Conservation (phyloP, 2,113 vertebrate genomes). For the Barbus barbus region DNA sequence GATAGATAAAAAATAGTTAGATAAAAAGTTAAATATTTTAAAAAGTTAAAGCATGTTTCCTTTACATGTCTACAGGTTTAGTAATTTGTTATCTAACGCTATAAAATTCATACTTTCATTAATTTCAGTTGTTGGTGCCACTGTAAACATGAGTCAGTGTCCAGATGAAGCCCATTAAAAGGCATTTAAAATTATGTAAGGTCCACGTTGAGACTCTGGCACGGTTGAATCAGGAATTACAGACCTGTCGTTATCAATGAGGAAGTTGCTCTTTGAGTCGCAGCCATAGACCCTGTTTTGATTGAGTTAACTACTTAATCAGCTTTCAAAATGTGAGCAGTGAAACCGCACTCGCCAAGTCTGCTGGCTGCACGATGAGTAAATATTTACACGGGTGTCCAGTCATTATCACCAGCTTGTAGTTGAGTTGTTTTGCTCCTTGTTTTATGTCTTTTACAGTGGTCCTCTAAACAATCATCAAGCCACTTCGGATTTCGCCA, state of each 20-base stretch:
- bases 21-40: too few species aligned
- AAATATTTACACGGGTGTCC: constrained; percentile 54
- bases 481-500: constrained; percentile 40
- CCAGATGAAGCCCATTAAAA: not conserved
- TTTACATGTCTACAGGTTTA: not conserved
- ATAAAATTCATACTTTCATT: not conserved
- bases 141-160: not conserved
- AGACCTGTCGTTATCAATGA: constrained; percentile 12
- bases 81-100: not conserved
- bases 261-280: not conserved
- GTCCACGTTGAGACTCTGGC: not conserved
- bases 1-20: too few species aligned
- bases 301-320: constrained; percentile 28
- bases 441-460: constrained; percentile 51
- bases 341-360: constrained; percentile 12
- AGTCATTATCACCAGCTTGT: constrained; percentile 50
- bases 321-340: constrained; percentile 9
- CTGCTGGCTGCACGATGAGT: constrained; percentile 23
- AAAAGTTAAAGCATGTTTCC: not conserved
- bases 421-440: constrained; percentile 52
- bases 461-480: constrained; percentile 54
- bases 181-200: not conserved
- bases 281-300: not conserved
- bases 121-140: not conserved
- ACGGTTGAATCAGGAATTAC: constrained; percentile 6